Evolutionary conservation across 2,888 invertebrate genomes (phyloP).

Genomic region (Endomychus coccineus): DNA sequence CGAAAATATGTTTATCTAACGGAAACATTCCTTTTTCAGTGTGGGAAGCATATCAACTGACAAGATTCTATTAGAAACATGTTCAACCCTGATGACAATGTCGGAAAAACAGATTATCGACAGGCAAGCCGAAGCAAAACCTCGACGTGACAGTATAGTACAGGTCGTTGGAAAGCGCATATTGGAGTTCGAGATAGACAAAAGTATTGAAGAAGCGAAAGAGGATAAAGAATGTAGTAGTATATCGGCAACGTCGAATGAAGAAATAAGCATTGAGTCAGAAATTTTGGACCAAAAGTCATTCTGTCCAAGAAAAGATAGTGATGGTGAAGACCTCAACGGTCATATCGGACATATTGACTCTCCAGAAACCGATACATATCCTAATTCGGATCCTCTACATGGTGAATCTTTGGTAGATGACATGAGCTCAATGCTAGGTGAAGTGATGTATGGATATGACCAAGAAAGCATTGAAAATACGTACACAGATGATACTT

Average conservation of each 20-base stretch:
- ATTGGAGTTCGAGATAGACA: too few relatives aligned
- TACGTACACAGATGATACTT: conserved; percentile 65
- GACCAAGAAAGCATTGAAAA: conserved; percentile 50
- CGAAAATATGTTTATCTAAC: too few relatives aligned
- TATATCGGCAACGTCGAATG: conserved; percentile 57
- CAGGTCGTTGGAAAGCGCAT: too few relatives aligned
- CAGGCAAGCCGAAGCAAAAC: conserved; percentile 33
- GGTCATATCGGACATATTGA: conserved; percentile 71
- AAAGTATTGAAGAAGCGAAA: conserved; percentile 43
- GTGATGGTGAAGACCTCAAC: conserved; percentile 43
- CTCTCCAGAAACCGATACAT: conserved; percentile 75
- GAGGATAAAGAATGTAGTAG: conserved; percentile 55
- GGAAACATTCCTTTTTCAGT: conserved; percentile 33
- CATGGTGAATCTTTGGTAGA: conserved; percentile 74
- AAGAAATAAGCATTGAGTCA: conserved; percentile 63
- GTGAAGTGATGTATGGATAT: conserved; percentile 64
- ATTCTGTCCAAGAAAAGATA: conserved; percentile 43
- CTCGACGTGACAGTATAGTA: conserved; percentile 33
- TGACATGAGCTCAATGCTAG: conserved; percentile 66
- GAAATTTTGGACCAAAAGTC: conserved; percentile 52
- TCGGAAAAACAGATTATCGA: conserved; percentile 22
- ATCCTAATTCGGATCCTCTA: conserved; percentile 50
- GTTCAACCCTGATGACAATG: conserved; percentile 33
- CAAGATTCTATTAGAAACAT: conserved; percentile 34
- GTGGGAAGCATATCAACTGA: conserved; percentile 32